Evolutionary conservation across 2,113 vertebrate genomes (phyloP), one percentile per base, ranked within the genome.

Genomic region (Puffinus mauretanicus): DNA sequence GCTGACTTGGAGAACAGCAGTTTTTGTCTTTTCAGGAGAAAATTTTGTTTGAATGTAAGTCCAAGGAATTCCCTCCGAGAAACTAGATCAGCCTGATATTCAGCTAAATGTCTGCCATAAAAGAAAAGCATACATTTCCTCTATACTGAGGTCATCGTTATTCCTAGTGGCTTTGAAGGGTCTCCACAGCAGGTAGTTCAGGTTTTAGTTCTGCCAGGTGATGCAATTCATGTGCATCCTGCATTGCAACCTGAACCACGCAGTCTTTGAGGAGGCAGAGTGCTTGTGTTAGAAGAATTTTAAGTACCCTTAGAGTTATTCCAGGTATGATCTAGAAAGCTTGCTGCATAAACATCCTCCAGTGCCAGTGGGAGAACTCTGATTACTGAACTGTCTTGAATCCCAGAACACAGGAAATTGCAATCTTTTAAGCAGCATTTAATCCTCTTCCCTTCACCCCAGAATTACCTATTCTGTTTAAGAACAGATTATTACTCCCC

Each of bases 61-160:
- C 36, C 3, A 7, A 60, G 52, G n/a, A 89, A 54, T 70, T 84
- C 4, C 26, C 20, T 65, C 46, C 8, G 26, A 71, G 79, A 46
- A 67, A 71, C 78, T 0, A 52, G 51, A 40, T 20, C 27, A 79
- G 30, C 11, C 47, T 65, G 42, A 46, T 22, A 36, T 21, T 36
- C 73, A 92, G 73, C 46, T 49, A n/a, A 19, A 16, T 27, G 6
- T 19, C 65, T 94, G 65, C 32, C 27, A 60, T 21, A 20, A 58
- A 89, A 82, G 12, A 51, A 19, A 67, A 61, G 15, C 18, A 27
- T 7, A 16, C 4, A 26, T 16, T 20, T 61, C 34, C 16, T 62
- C 26, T n/a, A 0, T 8, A 6, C 3, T 9, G 42, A 44, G 32
- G 61, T 52, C 24, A 36, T 0, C 42, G 24, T 5, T 64, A 4